A percentile compares a stretch with the other conserved stretches of the same genome.
These are phyloP conservation scores for Eudyptes chrysolophus DNA, from an alignment of 2,113 vertebrate genomes.

Conservation along the genomic window DNA sequence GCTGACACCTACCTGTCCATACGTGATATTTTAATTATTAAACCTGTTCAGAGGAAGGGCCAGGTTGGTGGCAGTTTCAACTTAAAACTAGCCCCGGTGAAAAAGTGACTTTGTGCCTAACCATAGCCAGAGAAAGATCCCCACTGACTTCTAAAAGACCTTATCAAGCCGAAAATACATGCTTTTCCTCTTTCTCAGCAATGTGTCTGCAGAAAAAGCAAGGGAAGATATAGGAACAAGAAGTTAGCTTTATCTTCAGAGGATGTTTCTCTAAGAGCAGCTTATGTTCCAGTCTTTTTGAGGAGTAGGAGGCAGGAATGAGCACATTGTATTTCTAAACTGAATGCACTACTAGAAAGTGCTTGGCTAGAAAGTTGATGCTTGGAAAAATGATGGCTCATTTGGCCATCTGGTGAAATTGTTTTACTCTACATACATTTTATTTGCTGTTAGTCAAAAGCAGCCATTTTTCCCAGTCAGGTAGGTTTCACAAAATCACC, in stretches of 20 bases:
- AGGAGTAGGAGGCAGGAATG: neutral
- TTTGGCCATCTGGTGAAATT: neutral
- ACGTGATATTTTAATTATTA: neutral
- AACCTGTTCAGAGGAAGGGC: neutral
- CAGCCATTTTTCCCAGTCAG: neutral
- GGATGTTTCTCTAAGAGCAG: neutral
- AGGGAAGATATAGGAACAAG: neutral
- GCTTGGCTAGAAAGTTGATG: neutral
- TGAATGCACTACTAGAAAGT: neutral
- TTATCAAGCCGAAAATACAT: neutral
- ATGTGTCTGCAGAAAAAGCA: neutral
- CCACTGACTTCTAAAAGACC: neutral
- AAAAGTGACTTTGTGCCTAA: neutral
- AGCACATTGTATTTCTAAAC: neutral
- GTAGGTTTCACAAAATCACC: neutral
- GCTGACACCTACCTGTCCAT: neutral
- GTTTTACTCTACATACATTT: neutral
- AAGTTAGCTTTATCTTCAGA: neutral
- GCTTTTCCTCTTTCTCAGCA: neutral
- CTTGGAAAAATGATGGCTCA: neutral
- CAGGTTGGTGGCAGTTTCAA: neutral
- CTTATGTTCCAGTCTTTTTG: neutral
- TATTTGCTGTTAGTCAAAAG: neutral
- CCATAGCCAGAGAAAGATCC: neutral
- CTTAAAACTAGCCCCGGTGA: neutral